Evolutionary conservation across 2,113 vertebrate species (phyloP).

Genomic region (Carassius gibelio): DNA sequence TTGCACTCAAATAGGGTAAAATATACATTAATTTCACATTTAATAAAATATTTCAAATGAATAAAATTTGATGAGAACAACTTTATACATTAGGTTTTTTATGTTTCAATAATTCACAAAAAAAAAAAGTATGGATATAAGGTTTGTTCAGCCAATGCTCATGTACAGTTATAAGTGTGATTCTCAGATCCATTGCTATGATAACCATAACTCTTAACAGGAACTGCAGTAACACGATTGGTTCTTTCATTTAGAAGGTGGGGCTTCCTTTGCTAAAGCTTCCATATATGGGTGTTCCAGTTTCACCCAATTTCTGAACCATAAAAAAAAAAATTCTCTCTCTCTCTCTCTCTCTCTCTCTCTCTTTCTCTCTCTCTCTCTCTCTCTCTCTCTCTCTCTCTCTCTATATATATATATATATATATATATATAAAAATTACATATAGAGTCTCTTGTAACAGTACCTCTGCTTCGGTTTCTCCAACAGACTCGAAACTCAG

Average conservation of each 20-base stretch:
- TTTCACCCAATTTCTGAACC: too few species aligned
- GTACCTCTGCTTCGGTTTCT: constrained; percentile 86
- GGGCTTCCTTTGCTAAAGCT: too few species aligned
- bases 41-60: not conserved
- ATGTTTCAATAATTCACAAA: not conserved
- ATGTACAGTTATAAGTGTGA: too few species aligned
- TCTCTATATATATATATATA: too few species aligned
- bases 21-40: not conserved
- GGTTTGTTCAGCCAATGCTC: not conserved
- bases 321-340: too few species aligned
- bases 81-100: not conserved
- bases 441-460: constrained; percentile 34
- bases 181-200: not conserved
- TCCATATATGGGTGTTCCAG: too few species aligned
- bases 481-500: constrained; percentile 81
- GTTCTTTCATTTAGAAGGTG: too few species aligned
- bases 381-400: too few species aligned
- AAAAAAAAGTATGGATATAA: not conserved
- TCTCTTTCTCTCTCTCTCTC: too few species aligned
- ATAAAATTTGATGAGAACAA: not conserved
- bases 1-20: not conserved
- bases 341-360: too few species aligned
- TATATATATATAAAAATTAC: too few species aligned
- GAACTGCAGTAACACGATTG: not conserved
- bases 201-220: not conserved